Evolutionary conservation across 2,797 vertebrate genomes (phyloP).

Genomic region (Anas bahamensis): DNA sequence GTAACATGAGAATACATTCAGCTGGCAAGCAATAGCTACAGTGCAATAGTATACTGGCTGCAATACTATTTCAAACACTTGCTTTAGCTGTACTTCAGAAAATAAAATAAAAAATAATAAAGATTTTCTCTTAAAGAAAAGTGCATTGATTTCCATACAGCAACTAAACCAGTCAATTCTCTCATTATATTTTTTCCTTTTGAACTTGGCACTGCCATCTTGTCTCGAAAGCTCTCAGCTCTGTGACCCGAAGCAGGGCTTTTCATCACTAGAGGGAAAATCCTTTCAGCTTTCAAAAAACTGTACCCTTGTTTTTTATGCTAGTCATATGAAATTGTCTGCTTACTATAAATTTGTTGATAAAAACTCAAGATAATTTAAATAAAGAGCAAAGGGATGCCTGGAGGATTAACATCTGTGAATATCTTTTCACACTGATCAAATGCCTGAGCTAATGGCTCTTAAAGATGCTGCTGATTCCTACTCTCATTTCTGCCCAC

Average conservation of each 20-base stretch:
- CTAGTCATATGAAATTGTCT: neutral
- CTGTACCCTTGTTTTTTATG: rapidly evolving
- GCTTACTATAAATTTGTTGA: neutral
- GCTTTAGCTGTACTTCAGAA: neutral
- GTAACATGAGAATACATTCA: neutral
- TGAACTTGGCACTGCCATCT: neutral
- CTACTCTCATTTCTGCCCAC: neutral
- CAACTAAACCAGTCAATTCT: neutral
- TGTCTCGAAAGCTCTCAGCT: neutral
- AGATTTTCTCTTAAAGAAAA: neutral
- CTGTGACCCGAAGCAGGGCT: neutral
- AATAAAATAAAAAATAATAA: neutral
- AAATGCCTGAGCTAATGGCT: neutral
- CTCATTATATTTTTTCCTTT: neutral
- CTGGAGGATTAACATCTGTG: neutral
- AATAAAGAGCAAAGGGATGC: neutral
- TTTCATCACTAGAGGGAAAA: neutral
- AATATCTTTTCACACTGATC: neutral
- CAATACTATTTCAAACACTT: neutral
- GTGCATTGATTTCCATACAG: neutral
- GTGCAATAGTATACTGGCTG: neutral
- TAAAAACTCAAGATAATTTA: neutral
- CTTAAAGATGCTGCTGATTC: neutral
- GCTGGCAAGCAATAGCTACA: neutral
- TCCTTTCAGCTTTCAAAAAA: neutral